These are phyloP conservation scores for human DNA, from an alignment of 2,113 vertebrate genomes.

Conservation along the genomic window DNA sequence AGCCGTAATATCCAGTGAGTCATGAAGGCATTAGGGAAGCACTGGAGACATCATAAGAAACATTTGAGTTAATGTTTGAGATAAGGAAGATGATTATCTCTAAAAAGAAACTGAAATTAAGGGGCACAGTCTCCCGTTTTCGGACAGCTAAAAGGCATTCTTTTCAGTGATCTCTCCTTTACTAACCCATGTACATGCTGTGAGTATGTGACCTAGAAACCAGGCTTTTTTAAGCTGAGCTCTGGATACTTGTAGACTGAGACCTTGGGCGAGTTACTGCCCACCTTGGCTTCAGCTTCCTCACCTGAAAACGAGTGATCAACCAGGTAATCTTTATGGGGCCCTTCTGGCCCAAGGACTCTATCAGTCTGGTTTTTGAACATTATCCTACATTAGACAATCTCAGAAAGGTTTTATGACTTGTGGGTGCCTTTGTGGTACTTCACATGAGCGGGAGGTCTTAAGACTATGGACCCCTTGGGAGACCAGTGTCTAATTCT, in stretches of 20 bases:
- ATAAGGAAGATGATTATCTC: slow-evolving; percentile 66
- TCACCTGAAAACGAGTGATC: neutral
- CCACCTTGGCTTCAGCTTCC: neutral
- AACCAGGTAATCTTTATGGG: neutral
- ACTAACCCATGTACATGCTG: no score
- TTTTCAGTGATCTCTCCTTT: neutral
- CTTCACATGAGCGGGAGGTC: neutral
- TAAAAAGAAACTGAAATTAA: slow-evolving; percentile 61
- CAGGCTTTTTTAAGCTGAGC: neutral
- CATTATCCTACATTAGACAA: neutral
- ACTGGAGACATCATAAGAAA: slow-evolving; percentile 60
- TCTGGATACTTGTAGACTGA: neutral
- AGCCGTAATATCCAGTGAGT: slow-evolving; percentile 60
- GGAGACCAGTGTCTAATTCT: neutral
- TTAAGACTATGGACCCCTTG: neutral
- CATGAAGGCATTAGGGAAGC: slow-evolving; percentile 63
- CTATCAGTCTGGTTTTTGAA: neutral
- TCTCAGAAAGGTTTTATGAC: neutral
- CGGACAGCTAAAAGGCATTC: neutral
- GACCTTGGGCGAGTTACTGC: neutral
- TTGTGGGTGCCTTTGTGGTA: neutral
- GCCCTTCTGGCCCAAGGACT: neutral
- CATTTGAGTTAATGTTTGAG: slow-evolving; percentile 34
- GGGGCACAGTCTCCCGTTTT: neutral
- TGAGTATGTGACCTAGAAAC: neutral